Percentiles rank a stretch among this genome's conserved stretches.
Conservation (phyloP, 2,113 vertebrate genomes). For the Thamnophis sirtalis region DNA sequence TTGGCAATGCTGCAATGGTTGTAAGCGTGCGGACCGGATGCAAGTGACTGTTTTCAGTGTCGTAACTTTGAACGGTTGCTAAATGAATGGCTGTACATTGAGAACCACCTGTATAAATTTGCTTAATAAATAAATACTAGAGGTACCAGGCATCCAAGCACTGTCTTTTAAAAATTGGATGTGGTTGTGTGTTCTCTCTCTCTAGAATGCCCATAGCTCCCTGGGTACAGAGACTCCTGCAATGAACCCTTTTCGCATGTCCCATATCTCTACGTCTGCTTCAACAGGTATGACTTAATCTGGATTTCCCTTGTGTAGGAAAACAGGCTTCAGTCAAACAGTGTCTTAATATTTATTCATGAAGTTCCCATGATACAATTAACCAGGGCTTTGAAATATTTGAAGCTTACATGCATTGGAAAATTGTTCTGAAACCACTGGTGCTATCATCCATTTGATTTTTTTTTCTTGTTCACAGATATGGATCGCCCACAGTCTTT, state of each 20-base stretch:
- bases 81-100: neutral
- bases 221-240: constrained; percentile 35
- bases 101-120: neutral
- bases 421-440: neutral
- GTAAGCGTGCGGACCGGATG: neutral
- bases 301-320: neutral
- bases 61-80: neutral
- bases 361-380: neutral
- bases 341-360: neutral
- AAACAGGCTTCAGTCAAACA: neutral
- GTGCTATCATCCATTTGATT: neutral
- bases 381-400: neutral
- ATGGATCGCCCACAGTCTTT: neutral
- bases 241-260: constrained; percentile 38
- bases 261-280: constrained; percentile 54
- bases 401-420: neutral
- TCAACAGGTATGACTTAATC: constrained; percentile 32
- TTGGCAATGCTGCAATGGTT: neutral
- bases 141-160: no score
- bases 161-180: neutral
- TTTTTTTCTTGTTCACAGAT: neutral
- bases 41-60: neutral
- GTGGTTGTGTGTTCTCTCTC: neutral
- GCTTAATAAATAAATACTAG: neutral
- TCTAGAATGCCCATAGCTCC: constrained; percentile 45